Evolutionary conservation across 2,888 invertebrate genomes (phyloP), one percentile per base, ranked within the genome.

Genomic region (Heliconius erato): DNA sequence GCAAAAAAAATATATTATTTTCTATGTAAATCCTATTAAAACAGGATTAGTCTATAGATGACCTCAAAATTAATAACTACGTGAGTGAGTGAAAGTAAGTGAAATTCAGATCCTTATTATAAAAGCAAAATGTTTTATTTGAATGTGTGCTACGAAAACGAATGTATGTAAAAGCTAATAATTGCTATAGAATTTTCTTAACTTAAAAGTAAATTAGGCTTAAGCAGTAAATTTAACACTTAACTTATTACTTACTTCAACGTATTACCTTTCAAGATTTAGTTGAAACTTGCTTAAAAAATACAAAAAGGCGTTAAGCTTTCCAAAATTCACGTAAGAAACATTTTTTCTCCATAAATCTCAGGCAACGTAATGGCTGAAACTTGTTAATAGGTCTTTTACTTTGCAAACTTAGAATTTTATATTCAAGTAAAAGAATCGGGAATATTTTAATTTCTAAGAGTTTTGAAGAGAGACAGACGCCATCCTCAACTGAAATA

Each of bases 381-480:
- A 83, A 83, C 80, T 83, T 80, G 83, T 80, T 83, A 83, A 83
- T 80, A 72, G 83, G 78, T 77, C 80, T 83, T 83, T 83, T 83
- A 80, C 78, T 83, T 83, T 67, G 80, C 78, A 32, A 78, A 78
- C 78, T 78, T 78, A 68, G 83, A 67, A 83, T 83, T 83, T 83
- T 83, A 80, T 80, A 81, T 82, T 82, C 71, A 80, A 79, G 76
- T 82, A 82, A 79, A 82, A 44, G 78, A 78, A 67, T 78, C 44
- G 78, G 19, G 44, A 28, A 72, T 74, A 74, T 40, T 80, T 80
- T 35, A 74, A 80, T 80, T 74, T 74, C 14, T 44, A 74, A 65
- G 76, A 26, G 4, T 2, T 63, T 63, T 49, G 72, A 72, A 28
- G 28, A 16, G 3, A 72, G 26, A 44, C 44, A 44, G 26, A 28